Evolutionary conservation across 2,113 vertebrate genomes (phyloP), one percentile per base, ranked within the genome.

Genomic region (Bagarius yarrelli): DNA sequence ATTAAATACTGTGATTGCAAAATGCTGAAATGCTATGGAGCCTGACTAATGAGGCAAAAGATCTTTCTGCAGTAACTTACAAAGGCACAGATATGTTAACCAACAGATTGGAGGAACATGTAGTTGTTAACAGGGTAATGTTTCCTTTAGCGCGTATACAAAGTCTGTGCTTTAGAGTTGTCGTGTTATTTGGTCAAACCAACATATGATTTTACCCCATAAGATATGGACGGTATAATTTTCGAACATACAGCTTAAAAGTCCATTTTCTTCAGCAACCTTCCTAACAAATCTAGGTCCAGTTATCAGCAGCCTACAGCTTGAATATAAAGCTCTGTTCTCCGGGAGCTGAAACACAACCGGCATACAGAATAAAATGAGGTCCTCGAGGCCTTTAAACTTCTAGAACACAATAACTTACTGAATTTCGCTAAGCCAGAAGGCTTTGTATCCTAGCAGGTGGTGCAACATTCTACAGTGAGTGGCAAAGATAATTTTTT

Each of bases 291-390:
- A 59, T 60, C 64, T 30, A 57, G 27, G 53, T 36, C 55, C 1
- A 25, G 55, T 71, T 80, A 73, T 73, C 79, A 63, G 79, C 40
- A 61, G 32, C 8, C 40, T 34, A n/a, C 79, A 80, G 79, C 67
- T 60, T 53, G 69, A 80, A 73, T 73, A 72, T 56, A 50, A 59
- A 60, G 66, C 40, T 27, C 36, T 13, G 67, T 44, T 53, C 19
- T 52, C 27, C n/a, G 25, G 27, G 57, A 60, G 78, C 52, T 53
- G 36, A 30, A 72, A 71, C 69, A 50, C 67, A 72, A 27, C 56
- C 5, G 47, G 67, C 40, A 73, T 55, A 61, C 56, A 9, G 27
- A 73, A 73, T 9, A 61, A 40, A 34, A 57, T 0, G 12, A 60
- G 55, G 55, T 16, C 55, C 66, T 32, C 5, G 4, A 53, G 76